These are phyloP conservation scores for Cichladusa arquata DNA, from an alignment of 2,113 vertebrate genomes.

Conservation along the genomic window DNA sequence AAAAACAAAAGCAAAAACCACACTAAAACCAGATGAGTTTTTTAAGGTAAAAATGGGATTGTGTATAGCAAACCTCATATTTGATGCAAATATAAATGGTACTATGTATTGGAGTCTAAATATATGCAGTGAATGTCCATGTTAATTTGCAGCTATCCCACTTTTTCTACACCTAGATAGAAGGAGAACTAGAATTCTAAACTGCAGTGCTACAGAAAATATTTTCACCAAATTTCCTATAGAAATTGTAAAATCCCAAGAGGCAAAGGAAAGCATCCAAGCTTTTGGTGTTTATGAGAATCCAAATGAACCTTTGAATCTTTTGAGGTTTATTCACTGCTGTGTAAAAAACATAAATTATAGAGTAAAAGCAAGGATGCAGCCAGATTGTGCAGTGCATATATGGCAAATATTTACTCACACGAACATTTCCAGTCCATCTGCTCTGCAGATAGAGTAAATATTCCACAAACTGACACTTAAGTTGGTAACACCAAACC, in stretches of 20 bases:
- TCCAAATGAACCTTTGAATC: constrained; percentile 40
- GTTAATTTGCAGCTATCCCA: neutral
- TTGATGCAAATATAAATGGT: neutral
- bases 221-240: neutral
- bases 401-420: constrained; percentile 66
- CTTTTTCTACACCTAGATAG: neutral
- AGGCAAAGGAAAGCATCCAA: constrained; percentile 23
- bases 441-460: constrained; percentile 61
- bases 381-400: constrained; percentile 56
- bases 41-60: neutral
- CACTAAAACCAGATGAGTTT: neutral
- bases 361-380: constrained; percentile 24
- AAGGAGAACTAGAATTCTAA: neutral
- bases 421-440: constrained; percentile 60
- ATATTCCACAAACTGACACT: constrained; percentile 48
- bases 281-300: constrained; percentile 25
- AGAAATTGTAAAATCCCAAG: neutral
- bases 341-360: constrained; percentile 59
- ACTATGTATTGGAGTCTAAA: neutral
- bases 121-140: neutral
- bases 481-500: constrained; percentile 28
- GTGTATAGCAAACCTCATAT: neutral
- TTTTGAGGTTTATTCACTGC: constrained; percentile 9
- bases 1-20: neutral
- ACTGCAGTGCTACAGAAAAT: neutral